Base-by-base conservation (phyloP, 2,113 vertebrate genomes). In the Syrrhaptes paradoxus region DNA sequence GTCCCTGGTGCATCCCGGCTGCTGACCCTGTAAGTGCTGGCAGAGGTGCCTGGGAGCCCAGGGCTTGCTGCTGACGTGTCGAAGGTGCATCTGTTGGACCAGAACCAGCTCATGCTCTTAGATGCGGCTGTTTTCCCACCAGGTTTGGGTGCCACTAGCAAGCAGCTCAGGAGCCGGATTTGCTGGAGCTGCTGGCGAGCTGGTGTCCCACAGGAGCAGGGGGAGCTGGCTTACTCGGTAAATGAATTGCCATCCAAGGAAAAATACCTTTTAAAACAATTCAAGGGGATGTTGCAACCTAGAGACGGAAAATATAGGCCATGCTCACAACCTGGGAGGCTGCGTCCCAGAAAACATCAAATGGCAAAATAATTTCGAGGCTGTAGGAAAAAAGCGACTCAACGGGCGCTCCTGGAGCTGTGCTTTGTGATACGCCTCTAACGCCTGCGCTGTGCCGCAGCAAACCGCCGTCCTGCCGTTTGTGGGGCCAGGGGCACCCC, bases 161-260 rank as follows among this genome's bases (percentile, higher is more conserved):
- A 59, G 51, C 22, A 45, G 65, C 73, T 65, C 6, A 14, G 20
- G 34, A 51, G 17, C 32, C 0, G 1, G 2, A 1, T 25, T 81
- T 48, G 34, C 59, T 80, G 59, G 25, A 11, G 3, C 21, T 6
- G 7, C 32, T 51, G 67, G 51, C 0, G 2, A 76, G 52, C 63
- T 3, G 0, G 2, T 7, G 48, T 67, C 83, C 71, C 2, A 0
- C 0, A 0, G 32, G 49, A 72, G 20, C 2, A 0, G 63, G 19
- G 29, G 13, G 51, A 57, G 31, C 71, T 61, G 63, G 41, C 34
- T 76, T 85, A 62, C 36, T 48, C 13, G 87, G 68, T 51, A 66
- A 86, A 70, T 36, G 20, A 54, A 15, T 41, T 54, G 78, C 61
- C 70, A 63, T 71, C 84, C 80, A 58, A 55, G 87, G 77, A 71